Evolutionary conservation across 2,888 invertebrate genomes (phyloP).

Genomic region (Hypolimnas misippus): DNA sequence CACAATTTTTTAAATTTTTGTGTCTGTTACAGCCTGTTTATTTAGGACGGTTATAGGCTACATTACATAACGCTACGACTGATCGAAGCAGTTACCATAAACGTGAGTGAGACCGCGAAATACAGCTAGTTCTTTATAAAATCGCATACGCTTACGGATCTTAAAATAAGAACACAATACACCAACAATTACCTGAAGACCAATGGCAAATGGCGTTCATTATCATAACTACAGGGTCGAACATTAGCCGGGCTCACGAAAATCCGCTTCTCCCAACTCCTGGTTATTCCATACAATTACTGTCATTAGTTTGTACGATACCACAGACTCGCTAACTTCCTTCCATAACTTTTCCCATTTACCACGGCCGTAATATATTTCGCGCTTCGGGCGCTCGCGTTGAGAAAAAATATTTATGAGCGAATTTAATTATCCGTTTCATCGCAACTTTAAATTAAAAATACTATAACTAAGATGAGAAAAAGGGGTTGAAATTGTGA

Average conservation of each 20-base stretch:
- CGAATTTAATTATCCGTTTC: slow-evolving; percentile 23
- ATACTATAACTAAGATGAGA: slow-evolving; percentile 10
- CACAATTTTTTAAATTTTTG: no score
- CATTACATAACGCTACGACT: no score
- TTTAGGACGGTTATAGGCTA: no score
- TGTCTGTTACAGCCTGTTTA: no score
- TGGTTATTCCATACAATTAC: slow-evolving; percentile 19
- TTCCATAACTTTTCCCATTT: slow-evolving; percentile 24
- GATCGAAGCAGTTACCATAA: no score
- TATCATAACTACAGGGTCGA: background rate
- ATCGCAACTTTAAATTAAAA: slow-evolving; percentile 29
- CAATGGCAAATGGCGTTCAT: background rate
- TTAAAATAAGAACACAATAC: background rate
- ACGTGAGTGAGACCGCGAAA: no score
- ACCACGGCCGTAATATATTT: slow-evolving; percentile 10
- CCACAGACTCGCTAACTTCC: slow-evolving; percentile 12
- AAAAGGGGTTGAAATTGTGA: background rate
- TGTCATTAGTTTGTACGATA: slow-evolving; percentile 17
- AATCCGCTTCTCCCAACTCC: background rate
- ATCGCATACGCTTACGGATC: background rate
- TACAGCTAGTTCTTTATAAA: no score
- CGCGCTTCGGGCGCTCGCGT: background rate
- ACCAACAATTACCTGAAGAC: background rate
- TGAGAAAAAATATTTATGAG: slow-evolving; percentile 17
- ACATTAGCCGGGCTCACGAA: background rate